Percentiles rank a stretch among this genome's conserved stretches.
Evolutionary conservation across 2,113 vertebrate species (phyloP).

Genomic region (Heterocephalus glaber): DNA sequence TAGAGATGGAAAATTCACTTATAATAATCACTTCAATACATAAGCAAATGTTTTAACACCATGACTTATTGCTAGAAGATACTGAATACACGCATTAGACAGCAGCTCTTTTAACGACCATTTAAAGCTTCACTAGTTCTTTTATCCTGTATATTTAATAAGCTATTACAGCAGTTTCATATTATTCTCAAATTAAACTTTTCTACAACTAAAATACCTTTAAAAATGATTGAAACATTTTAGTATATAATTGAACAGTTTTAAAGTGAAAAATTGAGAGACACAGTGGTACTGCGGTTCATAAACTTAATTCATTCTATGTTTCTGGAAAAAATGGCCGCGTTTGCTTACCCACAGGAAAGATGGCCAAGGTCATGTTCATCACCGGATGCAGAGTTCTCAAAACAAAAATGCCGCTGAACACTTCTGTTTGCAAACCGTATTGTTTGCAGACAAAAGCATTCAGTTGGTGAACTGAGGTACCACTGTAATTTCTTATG

Average conservation of each 20-base stretch:
- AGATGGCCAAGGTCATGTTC: not conserved
- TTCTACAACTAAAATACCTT: slow-evolving; percentile 63
- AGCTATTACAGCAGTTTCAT: slow-evolving; percentile 72
- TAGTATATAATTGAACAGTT: not conserved
- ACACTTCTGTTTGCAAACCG: not conserved
- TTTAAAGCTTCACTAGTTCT: slow-evolving; percentile 79
- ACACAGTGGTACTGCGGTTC: not conserved
- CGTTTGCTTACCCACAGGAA: not conserved
- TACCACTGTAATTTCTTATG: not conserved
- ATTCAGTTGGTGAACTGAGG: not conserved
- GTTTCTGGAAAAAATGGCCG: not conserved
- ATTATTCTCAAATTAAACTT: slow-evolving; percentile 75
- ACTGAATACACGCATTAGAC: slow-evolving; percentile 78
- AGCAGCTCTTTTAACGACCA: slow-evolving; percentile 81
- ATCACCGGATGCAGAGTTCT: not conserved
- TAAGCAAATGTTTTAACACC: slow-evolving; percentile 64
- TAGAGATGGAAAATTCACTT: slow-evolving; percentile 13
- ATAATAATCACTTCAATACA: slow-evolving; percentile 59
- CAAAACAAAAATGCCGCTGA: not conserved
- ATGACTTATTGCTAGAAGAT: slow-evolving; percentile 75
- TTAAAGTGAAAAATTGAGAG: slow-evolving; percentile 44
- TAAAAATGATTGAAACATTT: slow-evolving; percentile 70
- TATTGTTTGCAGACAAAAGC: not conserved
- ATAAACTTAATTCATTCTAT: not conserved
- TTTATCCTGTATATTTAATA: slow-evolving; percentile 81